A percentile compares a stretch with the other conserved stretches of the same genome.
phyloP scores from a whole-genome alignment of 2,888 invertebrate genomes.

The Mimas tiliae region DNA sequence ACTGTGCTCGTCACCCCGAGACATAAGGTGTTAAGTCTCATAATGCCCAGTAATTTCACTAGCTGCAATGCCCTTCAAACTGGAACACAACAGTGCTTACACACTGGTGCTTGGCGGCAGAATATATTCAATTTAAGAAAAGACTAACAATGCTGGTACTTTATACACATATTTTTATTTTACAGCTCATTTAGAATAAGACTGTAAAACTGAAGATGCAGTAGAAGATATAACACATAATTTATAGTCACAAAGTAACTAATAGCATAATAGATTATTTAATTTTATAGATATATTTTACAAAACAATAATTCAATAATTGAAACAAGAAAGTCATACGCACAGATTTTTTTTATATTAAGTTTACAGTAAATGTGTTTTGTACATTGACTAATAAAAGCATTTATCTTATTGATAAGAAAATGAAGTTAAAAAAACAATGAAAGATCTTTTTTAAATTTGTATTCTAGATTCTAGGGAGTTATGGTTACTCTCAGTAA shows the following conservation, averaged over 20 bases:
- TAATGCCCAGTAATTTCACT: too few relatives aligned
- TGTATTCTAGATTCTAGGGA: too few relatives aligned
- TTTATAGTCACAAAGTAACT: conserved; percentile 22
- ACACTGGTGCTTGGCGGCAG: too few relatives aligned
- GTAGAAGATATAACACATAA: conserved; percentile 1
- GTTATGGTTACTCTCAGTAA: too few relatives aligned
- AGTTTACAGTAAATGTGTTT: not conserved
- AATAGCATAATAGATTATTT: conserved; percentile 9
- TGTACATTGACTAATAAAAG: not conserved
- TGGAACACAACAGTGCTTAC: too few relatives aligned
- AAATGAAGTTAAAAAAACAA: too few relatives aligned
- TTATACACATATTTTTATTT: conserved; percentile 33
- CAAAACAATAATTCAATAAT: not conserved
- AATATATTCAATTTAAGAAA: too few relatives aligned
- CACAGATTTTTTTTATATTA: not conserved
- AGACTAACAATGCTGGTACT: too few relatives aligned
- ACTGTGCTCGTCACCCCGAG: too few relatives aligned
- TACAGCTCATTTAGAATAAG: conserved; percentile 86
- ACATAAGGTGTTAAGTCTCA: too few relatives aligned
- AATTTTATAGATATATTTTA: conserved; percentile 2
- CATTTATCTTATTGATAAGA: not conserved
- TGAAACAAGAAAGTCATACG: not conserved
- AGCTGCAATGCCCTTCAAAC: too few relatives aligned
- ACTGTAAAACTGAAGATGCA: conserved; percentile 52
- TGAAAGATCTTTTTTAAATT: too few relatives aligned